Evolutionary conservation across 2,797 vertebrate species (phyloP).

Genomic region (Luscinia megarhynchos): DNA sequence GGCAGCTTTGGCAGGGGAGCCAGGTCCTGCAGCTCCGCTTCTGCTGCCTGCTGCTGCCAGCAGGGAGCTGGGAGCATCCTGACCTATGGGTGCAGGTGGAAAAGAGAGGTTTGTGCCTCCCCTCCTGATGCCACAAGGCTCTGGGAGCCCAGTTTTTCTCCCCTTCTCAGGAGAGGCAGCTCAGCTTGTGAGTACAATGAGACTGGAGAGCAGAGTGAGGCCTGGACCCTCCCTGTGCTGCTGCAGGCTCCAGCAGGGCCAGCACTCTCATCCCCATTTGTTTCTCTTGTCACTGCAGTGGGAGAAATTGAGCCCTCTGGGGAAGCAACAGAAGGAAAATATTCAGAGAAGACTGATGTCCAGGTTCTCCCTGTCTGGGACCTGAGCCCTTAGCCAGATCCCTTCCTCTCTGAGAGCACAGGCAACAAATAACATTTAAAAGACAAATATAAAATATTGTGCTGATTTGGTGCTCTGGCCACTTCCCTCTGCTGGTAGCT

Average conservation of each 20-base stretch:
- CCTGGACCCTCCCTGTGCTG: neutral
- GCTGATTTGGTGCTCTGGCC: neutral
- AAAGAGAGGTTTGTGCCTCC: neutral
- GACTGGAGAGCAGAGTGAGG: neutral
- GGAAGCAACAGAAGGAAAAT: neutral
- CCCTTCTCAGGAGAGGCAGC: neutral
- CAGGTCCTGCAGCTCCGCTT: fast-evolving
- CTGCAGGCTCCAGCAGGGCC: neutral
- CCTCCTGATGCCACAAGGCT: neutral
- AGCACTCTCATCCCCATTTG: neutral
- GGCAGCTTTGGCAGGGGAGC: neutral
- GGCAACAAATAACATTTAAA: neutral
- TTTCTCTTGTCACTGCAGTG: neutral
- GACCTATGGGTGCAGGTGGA: fast-evolving
- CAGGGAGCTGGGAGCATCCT: neutral
- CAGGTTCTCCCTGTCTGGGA: neutral
- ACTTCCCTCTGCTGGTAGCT: neutral
- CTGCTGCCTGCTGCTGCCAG: fast-evolving
- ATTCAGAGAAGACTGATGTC: neutral
- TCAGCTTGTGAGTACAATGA: fast-evolving
- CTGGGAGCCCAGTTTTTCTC: neutral
- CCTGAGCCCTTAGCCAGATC: neutral
- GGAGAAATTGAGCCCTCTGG: slow-evolving; percentile 16
- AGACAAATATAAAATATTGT: neutral
- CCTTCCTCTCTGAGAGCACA: neutral